Percentiles rank a stretch among this genome's conserved stretches.
Conservation (phyloP, 2,888 invertebrate species). For the Callinectes sapidus region DNA sequence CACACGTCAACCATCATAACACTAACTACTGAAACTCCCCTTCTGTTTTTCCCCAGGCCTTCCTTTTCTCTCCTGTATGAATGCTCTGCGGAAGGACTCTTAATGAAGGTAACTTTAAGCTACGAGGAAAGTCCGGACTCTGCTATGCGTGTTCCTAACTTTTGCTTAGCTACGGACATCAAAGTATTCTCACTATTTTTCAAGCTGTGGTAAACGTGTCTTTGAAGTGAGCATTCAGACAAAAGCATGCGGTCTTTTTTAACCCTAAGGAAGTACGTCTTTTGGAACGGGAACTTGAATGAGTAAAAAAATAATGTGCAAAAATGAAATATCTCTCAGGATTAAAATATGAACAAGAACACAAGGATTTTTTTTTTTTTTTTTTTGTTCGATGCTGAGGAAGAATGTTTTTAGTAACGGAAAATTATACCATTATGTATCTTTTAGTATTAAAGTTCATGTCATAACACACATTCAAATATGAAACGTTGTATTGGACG, state of each 20-base stretch:
- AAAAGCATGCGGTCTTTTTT: neutral
- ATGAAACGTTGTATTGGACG: no score
- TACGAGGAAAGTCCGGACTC: neutral
- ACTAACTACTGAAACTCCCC: neutral
- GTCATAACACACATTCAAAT: no score
- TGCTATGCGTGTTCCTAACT: neutral
- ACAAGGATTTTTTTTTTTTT: no score
- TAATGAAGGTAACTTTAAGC: slow-evolving; percentile 14
- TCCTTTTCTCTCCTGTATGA: neutral
- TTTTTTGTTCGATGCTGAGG: no score
- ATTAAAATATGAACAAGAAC: no score
- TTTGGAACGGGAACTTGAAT: no score
- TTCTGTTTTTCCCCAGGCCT: neutral
- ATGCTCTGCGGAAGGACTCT: neutral
- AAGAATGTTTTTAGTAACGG: no score
- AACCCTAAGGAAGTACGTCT: neutral
- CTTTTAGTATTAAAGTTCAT: no score
- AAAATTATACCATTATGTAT: no score
- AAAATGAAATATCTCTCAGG: no score
- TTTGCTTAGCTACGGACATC: neutral
- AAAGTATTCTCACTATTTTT: neutral
- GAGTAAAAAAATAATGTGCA: no score
- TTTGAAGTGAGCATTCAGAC: neutral
- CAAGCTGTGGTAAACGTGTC: neutral
- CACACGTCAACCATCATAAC: neutral